Conservation (phyloP, 2,113 vertebrate genomes). For the chimpanzee (Pan troglodytes) region NHGRI_mPanTro3-v2.1_pri NC_072404.2:173892001-173892500, state of each 20-base stretch:
- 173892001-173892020: background rate
- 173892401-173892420: background rate
- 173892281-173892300: background rate
- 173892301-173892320: background rate
- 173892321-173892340: background rate
- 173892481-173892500: background rate
- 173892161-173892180: background rate
- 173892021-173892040: background rate
- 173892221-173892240: background rate
- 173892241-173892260: background rate
- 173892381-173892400: background rate
- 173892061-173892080: background rate
- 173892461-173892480: background rate
- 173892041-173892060: background rate
- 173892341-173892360: background rate
- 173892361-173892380: background rate
- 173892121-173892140: background rate
- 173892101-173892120: background rate
- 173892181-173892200: background rate
- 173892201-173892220: background rate
- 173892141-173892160: background rate
- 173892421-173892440: background rate
- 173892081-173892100: background rate
- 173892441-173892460: background rate
- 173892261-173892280: fast-evolving